Percentiles rank a stretch among this genome's conserved stretches.
phyloP scores from a whole-genome alignment of 2,797 vertebrate species.

The Phalloptychus januarius region DNA sequence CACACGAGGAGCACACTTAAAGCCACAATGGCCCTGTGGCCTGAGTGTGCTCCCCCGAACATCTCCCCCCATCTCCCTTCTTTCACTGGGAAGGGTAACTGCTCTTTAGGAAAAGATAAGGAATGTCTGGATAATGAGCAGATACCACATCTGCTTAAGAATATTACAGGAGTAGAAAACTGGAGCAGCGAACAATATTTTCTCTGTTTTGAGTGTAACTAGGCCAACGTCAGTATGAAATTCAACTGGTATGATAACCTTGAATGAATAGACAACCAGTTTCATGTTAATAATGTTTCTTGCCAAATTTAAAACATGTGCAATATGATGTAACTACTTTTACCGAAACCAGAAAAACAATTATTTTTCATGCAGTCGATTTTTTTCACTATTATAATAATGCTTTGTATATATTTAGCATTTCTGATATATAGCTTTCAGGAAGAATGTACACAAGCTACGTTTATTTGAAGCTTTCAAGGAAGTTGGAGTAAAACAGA shows the following conservation, averaged over 20 bases:
- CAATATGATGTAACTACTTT: not conserved
- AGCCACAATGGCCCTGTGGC: conserved; percentile 80
- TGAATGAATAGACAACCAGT: not conserved
- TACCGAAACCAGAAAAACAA: not conserved
- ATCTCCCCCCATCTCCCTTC: conserved; percentile 21
- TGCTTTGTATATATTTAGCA: not conserved
- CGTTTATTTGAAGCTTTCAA: not conserved
- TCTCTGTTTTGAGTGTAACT: not conserved
- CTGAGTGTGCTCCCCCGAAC: conserved; percentile 45
- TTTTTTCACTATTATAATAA: not conserved
- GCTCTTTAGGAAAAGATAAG: conserved; percentile 48
- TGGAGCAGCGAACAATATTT: conserved; percentile 28
- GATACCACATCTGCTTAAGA: conserved; percentile 39
- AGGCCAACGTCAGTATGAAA: not conserved
- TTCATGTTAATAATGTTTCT: not conserved
- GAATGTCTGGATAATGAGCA: conserved; percentile 41
- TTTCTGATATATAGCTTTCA: not conserved
- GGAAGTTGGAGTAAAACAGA: not conserved
- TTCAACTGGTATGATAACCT: not conserved
- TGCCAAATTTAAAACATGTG: not conserved
- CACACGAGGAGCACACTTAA: conserved; percentile 78
- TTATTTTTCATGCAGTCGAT: not conserved
- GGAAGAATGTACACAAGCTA: not conserved
- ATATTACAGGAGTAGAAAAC: conserved; percentile 28
- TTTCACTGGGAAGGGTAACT: conserved; percentile 45